Evolutionary conservation across 2,113 vertebrate genomes (phyloP), one percentile per base, ranked within the genome.

Genomic region (Podiceps cristatus): DNA sequence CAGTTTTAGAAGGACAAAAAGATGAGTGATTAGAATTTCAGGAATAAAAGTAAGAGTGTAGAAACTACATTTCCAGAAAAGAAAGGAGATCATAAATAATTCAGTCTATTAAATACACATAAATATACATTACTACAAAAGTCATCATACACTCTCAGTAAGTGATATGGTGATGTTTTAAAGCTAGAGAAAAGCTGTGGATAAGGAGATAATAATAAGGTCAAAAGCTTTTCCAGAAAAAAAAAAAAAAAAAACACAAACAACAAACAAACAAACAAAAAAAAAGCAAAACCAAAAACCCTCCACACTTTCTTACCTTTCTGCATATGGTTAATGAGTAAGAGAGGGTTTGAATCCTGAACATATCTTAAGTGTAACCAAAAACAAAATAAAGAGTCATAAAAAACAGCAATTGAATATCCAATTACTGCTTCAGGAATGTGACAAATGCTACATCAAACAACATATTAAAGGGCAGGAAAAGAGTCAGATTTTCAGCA

Each of bases 291-390:
- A 37, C 37, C 37, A 37, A 37, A 37, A 37, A 37, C 37, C 37
- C 37, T 37, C 37, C 37, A 37, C 37, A 37, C 8, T 50, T 53
- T 74, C 0, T 85, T 75, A 85, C 55, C 17, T 44, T 86, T 79
- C 29, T 82, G 28, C 6, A 14, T 72, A 53, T 50, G 2, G 6
- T 29, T 92, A 67, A 53, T 53, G 22, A 81, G 7, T 53, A 90
- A 71, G 9, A 68, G 19, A 44, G 15, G 2, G 4, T 31, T 86
- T 67, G 37, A 86, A 78, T 63, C 11, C 16, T 47, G 33, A 58
- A 35, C 2, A n/a, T 7, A 64, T 10, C 4, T 47, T 60, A 45
- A 69, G 6, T 49, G 23, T 35, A 87, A 62, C 15, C 0, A 0
- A 86, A 78, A 78, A 62, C 3, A 5, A 72, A 50, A 28, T 7